Conservation (phyloP, 2,797 vertebrate species). For the Threskiornis aethiopicus region DNA sequence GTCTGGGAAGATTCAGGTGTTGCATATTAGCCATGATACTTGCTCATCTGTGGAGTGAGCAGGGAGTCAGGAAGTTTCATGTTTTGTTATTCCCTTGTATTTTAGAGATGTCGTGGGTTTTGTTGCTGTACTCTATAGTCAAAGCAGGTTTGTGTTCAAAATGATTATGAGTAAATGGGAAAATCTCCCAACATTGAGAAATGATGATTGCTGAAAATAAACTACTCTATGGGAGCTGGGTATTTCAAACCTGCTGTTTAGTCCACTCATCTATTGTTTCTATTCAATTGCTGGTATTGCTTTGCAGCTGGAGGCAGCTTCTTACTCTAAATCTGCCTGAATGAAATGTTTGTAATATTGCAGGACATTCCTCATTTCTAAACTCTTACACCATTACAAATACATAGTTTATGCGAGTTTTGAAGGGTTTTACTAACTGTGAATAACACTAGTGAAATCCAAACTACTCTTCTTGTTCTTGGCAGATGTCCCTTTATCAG, state of each 20-base stretch:
- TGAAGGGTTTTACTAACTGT: neutral
- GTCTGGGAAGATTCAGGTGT: neutral
- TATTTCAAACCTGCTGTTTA: constrained; percentile 5
- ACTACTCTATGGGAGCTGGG: neutral
- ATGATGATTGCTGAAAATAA: neutral
- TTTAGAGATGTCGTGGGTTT: neutral
- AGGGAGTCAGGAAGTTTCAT: neutral
- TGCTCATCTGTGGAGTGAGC: neutral
- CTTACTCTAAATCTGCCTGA: neutral
- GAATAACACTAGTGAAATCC: neutral
- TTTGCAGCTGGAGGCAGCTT: neutral
- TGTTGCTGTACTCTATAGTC: neutral
- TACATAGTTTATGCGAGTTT: neutral
- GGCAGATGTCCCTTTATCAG: neutral
- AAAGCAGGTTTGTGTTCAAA: neutral
- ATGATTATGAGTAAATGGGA: neutral
- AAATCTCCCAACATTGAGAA: neutral
- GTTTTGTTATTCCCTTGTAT: neutral
- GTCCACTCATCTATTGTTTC: neutral
- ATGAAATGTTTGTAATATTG: neutral
- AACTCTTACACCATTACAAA: neutral
- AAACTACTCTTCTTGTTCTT: neutral
- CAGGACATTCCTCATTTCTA: neutral
- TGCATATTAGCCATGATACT: neutral
- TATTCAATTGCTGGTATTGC: neutral